Evolutionary conservation across 53 echinoderm and acorn worm species (phyloP).

Genomic region (Antedon mediterranea): DNA sequence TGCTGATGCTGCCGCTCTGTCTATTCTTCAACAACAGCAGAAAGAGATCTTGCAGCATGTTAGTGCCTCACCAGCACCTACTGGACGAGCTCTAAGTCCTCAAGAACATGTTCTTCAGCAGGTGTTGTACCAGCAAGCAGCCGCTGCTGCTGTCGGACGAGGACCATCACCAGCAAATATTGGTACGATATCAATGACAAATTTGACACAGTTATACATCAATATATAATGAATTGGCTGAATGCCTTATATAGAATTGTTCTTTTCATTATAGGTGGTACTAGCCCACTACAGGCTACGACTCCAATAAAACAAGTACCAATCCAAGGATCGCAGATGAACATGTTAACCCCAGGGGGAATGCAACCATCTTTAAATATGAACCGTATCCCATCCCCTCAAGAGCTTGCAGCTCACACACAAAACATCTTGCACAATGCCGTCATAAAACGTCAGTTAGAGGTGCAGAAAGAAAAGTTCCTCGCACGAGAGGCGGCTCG

Average conservation of each 20-base stretch:
- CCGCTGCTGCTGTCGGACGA: neutral
- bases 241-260: neutral
- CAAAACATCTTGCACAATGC: slow-evolving; percentile 97
- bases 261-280: neutral
- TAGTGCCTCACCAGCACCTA: neutral
- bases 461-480: slow-evolving; percentile 97
- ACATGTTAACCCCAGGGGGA: slow-evolving; percentile 44
- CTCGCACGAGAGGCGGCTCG: slow-evolving; percentile 41
- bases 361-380: slow-evolving; percentile 50
- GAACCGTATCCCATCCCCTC: slow-evolving; percentile 89
- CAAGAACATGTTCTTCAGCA: neutral
- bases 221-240: neutral
- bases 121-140: neutral
- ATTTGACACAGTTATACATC: neutral
- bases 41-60: neutral
- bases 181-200: neutral
- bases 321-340: slow-evolving; percentile 2
- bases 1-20: neutral
- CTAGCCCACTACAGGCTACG: neutral
- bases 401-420: slow-evolving; percentile 93
- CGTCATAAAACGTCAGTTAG: slow-evolving; percentile 82
- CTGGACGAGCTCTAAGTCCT: neutral
- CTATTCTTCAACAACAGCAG: neutral
- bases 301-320: neutral
- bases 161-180: neutral